phyloP scores from a whole-genome alignment of 2,113 vertebrate genomes.

The Syngnathus floridae region DNA sequence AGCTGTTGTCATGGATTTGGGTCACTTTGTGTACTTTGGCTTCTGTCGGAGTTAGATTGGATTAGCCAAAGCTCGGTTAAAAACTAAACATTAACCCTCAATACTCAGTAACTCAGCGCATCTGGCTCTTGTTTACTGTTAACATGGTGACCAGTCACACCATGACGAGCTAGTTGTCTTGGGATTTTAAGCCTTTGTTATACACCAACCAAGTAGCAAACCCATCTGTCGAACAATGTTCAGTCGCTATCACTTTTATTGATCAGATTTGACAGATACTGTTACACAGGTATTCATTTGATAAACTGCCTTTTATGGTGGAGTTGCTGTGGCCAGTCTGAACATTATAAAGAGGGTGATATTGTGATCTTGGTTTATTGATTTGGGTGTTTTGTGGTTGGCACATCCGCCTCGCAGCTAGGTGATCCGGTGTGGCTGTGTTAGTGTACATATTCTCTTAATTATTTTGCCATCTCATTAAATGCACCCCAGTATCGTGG shows the following conservation, averaged over 20 bases:
- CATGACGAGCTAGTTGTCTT: neutral
- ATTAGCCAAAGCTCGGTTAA: slow-evolving; percentile 20
- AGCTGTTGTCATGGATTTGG: neutral
- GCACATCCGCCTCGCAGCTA: too few relatives aligned
- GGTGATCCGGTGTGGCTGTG: too few relatives aligned
- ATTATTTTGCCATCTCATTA: too few relatives aligned
- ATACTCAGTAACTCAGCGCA: neutral
- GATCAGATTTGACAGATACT: too few relatives aligned
- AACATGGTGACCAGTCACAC: neutral
- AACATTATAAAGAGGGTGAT: neutral
- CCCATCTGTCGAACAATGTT: neutral
- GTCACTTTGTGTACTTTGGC: slow-evolving; percentile 21
- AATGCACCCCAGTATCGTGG: too few relatives aligned
- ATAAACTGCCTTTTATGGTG: too few relatives aligned
- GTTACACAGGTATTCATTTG: too few relatives aligned
- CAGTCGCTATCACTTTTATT: too few relatives aligned
- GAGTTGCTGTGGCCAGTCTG: neutral
- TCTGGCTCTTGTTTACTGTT: neutral
- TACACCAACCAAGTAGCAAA: neutral
- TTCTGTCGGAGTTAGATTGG: neutral
- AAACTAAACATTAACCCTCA: slow-evolving; percentile 30
- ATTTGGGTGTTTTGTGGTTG: neutral
- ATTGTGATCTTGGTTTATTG: neutral
- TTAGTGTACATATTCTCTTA: too few relatives aligned
- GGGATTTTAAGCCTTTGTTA: neutral